These are phyloP conservation scores for Quiscalus mexicanus DNA, from an alignment of 2,113 vertebrate genomes.

Conservation along the genomic window DNA sequence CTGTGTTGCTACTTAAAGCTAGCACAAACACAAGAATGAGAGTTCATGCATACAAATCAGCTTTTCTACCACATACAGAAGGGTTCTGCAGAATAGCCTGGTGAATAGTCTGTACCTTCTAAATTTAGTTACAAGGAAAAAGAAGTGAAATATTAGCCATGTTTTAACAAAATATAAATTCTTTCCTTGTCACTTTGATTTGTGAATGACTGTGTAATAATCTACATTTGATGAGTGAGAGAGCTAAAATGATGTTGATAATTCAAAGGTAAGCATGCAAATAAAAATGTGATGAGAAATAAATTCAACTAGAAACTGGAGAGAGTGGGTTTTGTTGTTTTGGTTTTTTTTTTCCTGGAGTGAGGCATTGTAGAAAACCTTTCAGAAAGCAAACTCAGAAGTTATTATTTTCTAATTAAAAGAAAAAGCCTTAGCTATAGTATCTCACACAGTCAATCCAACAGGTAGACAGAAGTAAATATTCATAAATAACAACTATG, in stretches of 20 bases:
- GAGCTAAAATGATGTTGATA: not conserved
- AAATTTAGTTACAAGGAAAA: constrained; percentile 39
- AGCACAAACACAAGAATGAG: constrained; percentile 85
- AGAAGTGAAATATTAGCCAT: constrained; percentile 7
- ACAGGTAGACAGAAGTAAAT: not conserved
- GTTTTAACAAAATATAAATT: constrained; percentile 44
- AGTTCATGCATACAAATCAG: constrained; percentile 87
- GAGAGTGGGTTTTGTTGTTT: not conserved
- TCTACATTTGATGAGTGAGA: constrained; percentile 17
- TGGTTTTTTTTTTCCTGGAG: not conserved
- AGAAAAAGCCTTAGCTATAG: not conserved
- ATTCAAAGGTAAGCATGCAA: constrained; percentile 29
- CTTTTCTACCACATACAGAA: constrained; percentile 63
- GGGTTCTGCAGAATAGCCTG: constrained; percentile 54
- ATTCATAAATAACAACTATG: not conserved
- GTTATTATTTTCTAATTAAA: not conserved
- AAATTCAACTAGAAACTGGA: not conserved
- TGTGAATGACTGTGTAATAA: constrained; percentile 52
- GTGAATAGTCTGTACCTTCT: constrained; percentile 44
- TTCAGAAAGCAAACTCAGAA: not conserved
- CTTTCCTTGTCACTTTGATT: constrained; percentile 20
- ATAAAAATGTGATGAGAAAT: constrained; percentile 12
- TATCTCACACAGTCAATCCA: not conserved
- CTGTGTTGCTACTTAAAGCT: constrained; percentile 86
- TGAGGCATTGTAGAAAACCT: not conserved